These are phyloP conservation scores for Malurus melanocephalus DNA, from an alignment of 2,113 vertebrate species.

Conservation along the genomic window DNA sequence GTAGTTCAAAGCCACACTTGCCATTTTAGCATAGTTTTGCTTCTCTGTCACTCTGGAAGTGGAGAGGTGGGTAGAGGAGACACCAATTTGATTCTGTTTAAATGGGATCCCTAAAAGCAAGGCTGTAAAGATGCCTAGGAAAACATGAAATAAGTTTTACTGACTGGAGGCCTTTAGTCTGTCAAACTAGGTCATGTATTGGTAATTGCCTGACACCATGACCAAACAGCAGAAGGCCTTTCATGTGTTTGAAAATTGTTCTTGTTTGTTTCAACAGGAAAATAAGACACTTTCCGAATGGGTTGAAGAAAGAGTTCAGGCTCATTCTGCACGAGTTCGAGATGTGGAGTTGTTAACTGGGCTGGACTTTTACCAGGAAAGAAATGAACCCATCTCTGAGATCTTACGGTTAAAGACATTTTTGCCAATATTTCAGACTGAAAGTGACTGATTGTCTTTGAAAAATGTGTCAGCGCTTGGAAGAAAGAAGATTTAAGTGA, in stretches of 20 bases:
- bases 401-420: conserved; percentile 89
- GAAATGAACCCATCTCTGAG: conserved; percentile 73
- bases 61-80: not conserved
- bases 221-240: not conserved
- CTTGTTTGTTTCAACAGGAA: conserved; percentile 68
- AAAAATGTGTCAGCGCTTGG: not conserved
- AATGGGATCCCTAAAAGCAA: not conserved
- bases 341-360: conserved; percentile 92
- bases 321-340: conserved; percentile 83
- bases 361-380: conserved; percentile 90
- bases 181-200: not conserved
- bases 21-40: not conserved
- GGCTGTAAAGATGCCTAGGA: not conserved
- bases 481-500: not conserved
- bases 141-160: not conserved
- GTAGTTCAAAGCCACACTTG: not conserved
- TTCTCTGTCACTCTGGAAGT: not conserved
- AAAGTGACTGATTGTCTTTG: conserved; percentile 29
- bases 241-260: not conserved
- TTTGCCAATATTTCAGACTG: conserved; percentile 72
- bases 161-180: not conserved
- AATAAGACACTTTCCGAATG: conserved; percentile 60
- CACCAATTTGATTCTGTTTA: not conserved
- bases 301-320: conserved; percentile 81
- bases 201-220: not conserved